These are phyloP conservation scores for Tholera decimalis DNA, from an alignment of 2,888 invertebrate genomes.

Conservation along the genomic window DNA sequence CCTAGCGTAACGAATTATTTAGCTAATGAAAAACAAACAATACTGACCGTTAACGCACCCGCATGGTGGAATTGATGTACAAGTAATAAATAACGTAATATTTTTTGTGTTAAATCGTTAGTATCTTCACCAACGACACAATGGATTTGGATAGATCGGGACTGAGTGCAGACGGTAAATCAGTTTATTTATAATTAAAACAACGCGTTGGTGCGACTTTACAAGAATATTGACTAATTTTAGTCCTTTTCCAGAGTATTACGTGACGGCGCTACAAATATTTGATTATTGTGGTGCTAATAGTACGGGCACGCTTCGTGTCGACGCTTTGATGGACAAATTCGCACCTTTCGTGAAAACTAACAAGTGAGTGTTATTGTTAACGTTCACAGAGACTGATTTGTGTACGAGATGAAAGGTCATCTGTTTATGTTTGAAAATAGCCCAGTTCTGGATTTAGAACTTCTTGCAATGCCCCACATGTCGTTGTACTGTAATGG, in stretches of 20 bases:
- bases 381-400: slow-evolving; percentile 14
- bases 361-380: slow-evolving; percentile 81
- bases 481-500: slow-evolving; percentile 8
- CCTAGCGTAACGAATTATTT: slow-evolving; percentile 80
- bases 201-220: slow-evolving; percentile 82
- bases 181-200: slow-evolving; percentile 76
- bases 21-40: slow-evolving; percentile 82
- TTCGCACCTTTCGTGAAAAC: slow-evolving; percentile 86
- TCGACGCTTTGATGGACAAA: slow-evolving; percentile 86
- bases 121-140: slow-evolving; percentile 58
- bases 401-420: slow-evolving; percentile 43
- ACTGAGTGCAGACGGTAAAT: slow-evolving; percentile 80
- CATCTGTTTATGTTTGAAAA: slow-evolving; percentile 39
- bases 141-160: slow-evolving; percentile 83
- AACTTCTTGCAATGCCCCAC: slow-evolving; percentile 32
- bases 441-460: slow-evolving; percentile 42
- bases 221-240: slow-evolving; percentile 73
- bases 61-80: slow-evolving; percentile 66
- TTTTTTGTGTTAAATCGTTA: slow-evolving; percentile 47
- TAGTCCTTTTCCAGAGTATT: slow-evolving; percentile 83
- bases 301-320: slow-evolving; percentile 78
- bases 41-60: slow-evolving; percentile 72
- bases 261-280: slow-evolving; percentile 85
- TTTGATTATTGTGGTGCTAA: slow-evolving; percentile 86
- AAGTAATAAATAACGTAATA: slow-evolving; percentile 51